phyloP scores from a whole-genome alignment of 2,888 invertebrate genomes.

The Scaptomyza caliginosa region DNA sequence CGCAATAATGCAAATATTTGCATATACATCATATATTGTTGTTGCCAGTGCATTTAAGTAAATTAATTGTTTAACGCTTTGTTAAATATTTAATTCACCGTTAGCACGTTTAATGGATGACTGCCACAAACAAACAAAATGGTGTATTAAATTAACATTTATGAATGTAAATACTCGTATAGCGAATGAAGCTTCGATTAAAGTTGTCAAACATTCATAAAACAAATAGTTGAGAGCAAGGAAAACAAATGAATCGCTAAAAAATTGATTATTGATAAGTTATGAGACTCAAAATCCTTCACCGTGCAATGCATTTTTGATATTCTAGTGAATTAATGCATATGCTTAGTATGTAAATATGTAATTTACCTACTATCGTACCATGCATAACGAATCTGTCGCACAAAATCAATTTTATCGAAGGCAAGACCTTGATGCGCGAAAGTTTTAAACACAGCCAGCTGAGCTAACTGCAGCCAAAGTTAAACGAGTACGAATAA shows the following conservation, averaged over 20 bases:
- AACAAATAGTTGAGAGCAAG: not conserved
- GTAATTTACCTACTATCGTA: not conserved
- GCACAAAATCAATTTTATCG: conserved; percentile 8
- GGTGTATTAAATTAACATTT: conserved; percentile 3
- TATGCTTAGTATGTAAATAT: not conserved
- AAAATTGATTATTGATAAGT: not conserved
- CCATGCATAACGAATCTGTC: not conserved
- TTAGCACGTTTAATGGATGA: conserved; percentile 1
- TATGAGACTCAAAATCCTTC: not conserved
- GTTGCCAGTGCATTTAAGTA: conserved; percentile 12
- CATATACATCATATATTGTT: conserved; percentile 7
- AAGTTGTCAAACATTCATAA: not conserved
- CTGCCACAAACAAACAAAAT: conserved; percentile 13
- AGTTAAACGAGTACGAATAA: conserved; percentile 24
- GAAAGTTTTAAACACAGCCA: conserved; percentile 8
- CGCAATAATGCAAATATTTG: conserved; percentile 26
- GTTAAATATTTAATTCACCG: conserved; percentile 29
- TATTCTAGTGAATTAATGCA: not conserved
- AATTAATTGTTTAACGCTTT: conserved; percentile 36
- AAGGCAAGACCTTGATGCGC: not conserved
- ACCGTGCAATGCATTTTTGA: not conserved
- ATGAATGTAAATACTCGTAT: conserved; percentile 12
- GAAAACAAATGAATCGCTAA: not conserved
- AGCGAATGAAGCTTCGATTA: conserved; percentile 2
- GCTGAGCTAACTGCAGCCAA: conserved; percentile 18